Evolutionary conservation across 35 echinoderm and acorn worm genomes (phyloP), one percentile per base, ranked within the genome.

Genomic region (Ophioderma brevispina): DNA sequence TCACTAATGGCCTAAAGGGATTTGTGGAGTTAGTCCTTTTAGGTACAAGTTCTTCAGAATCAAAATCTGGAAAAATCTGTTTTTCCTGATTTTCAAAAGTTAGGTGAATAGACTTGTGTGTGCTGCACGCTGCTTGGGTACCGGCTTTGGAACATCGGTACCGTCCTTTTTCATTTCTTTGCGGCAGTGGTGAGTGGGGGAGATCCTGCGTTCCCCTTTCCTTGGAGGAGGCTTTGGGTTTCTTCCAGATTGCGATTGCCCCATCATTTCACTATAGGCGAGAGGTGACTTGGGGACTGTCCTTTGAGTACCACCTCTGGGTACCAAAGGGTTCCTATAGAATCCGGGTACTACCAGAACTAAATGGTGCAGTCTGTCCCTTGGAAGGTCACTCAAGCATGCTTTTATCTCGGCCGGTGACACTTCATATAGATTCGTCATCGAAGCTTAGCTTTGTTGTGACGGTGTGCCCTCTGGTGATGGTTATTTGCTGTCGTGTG

Each of bases 101-200:
- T 46, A 25, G 59, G 10, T 8, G 59, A n/a, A n/a, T n/a, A 70
- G 59, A 70, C 59, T 70, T 18, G 28, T 2, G 2, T 70, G 59
- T 70, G 59, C 28, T 13, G 28, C 5, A 70, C 59, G 59, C n/a
- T 70, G 2, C 23, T 30, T 70, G n/a, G 59, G 59, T 70, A 70
- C 28, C 1, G 59, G 59, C n/a, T 4, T 70, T 70, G 59, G 23
- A 15, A 70, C n/a, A n/a, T n/a, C n/a, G n/a, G 15, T 25, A 25
- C 59, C 2, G 8, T 70, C 31, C 43, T 21, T 63, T 70, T 23
- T 85, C 55, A 33, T 32, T 36, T 59, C 83, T 33, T 32, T 59
- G 37, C 63, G 83, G 83, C 32, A 85, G 35, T 59, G 83, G n/a
- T n/a, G n/a, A n/a, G 83, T 52, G 83, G 83, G 15, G 83, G 83